Base-by-base conservation (phyloP, 2,113 vertebrate species). In the Hypomesus transpacificus region DNA sequence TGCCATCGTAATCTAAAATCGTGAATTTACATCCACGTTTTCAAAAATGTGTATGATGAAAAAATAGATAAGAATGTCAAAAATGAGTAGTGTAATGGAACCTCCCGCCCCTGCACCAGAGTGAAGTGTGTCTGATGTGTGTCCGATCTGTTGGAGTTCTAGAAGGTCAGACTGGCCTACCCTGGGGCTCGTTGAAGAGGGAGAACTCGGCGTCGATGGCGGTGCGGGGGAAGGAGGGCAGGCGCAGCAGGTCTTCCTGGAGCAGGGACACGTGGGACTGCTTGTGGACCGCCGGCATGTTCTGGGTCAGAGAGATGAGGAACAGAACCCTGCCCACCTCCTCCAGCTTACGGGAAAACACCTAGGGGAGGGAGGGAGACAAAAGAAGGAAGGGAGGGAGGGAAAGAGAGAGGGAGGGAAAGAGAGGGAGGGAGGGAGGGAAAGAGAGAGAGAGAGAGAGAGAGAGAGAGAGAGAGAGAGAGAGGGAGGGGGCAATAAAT, bases 191-290 rank as follows among this genome's bases (percentile, higher is more conserved):
- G 31, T 90, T 98, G 84, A 98, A 97, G 71, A 99, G 93, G 0
- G 96, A 99, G 89, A 99, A 99, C 82, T 99, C 97, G 0, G 95
- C 97, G 22, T 99, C 97, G 8, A 99, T 94, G 66, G 97, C 97
- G 2, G 95, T 98, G 7, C 97, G 91, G 1, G 97, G 97, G 81
- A 99, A 99, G 0, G 97, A 99, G 1, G 97, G 97, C 72, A 99
- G 89, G 3, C 97, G 95, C 2, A 99, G 94, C 16, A 99, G 94
- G 72, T 99, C 97, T 75, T 99, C 97, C 87, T 99, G 97, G 0
- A 99, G 94, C 92, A 99, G 91, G 52, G 97, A 98, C 4, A 99
- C 97, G 0, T 99, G 97, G 26, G 97, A 99, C 77, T 99, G 97
- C 71, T 97, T 98, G 91, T 99, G 97, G 22, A 94, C 93, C 0